phyloP scores from a whole-genome alignment of 2,113 vertebrate genomes.

The Rhinoptilus africanus region DNA sequence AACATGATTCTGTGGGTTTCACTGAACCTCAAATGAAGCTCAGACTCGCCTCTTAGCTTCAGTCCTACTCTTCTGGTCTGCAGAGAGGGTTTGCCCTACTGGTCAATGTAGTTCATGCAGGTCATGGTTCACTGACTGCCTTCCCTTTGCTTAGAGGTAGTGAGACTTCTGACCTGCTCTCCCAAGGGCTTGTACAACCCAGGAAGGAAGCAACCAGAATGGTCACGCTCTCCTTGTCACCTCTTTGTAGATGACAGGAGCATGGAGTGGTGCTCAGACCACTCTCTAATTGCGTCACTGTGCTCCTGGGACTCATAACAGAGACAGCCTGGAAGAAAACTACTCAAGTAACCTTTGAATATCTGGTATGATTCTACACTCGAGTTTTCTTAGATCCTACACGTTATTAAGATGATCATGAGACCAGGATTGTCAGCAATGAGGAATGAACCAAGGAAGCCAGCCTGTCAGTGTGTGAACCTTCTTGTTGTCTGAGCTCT shows the following conservation, averaged over 20 bases:
- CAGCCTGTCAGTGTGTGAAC: neutral
- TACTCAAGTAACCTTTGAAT: neutral
- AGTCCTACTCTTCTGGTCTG: neutral
- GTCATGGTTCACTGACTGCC: neutral
- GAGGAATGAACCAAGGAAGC: neutral
- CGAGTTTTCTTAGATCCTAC: neutral
- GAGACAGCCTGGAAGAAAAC: neutral
- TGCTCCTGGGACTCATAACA: neutral
- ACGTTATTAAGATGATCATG: neutral
- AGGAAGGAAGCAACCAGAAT: neutral
- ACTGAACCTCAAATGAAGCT: neutral
- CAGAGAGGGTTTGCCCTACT: neutral
- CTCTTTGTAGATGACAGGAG: neutral
- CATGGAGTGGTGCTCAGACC: fast-evolving
- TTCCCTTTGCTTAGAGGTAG: neutral
- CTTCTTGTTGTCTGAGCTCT: neutral
- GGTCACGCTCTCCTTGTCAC: neutral
- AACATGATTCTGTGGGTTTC: neutral
- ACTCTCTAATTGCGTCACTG: neutral
- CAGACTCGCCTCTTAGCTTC: neutral
- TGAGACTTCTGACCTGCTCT: neutral
- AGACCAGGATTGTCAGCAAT: neutral
- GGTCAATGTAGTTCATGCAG: neutral
- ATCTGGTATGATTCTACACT: neutral
- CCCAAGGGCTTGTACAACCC: neutral